Base-by-base conservation (phyloP, 64 coral and sea anemone genomes). In the Pocillopora damicornis region DNA sequence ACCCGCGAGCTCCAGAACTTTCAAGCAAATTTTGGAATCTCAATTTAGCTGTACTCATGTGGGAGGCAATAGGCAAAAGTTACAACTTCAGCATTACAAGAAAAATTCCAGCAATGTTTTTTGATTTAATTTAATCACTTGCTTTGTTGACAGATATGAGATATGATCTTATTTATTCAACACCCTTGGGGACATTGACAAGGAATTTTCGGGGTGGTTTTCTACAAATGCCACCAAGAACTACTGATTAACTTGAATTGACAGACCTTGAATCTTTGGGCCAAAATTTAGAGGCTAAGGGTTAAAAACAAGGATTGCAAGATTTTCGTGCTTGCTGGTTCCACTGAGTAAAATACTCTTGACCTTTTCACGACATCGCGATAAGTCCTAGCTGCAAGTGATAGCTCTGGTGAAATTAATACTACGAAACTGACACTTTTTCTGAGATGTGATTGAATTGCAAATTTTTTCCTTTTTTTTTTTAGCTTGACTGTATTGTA, bases 141-240 rank as follows among this genome's bases (percentile, higher is more conserved):
- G 18, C 69, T 2, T 23, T 67, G 81, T 72, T 85, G 81, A 85
- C 22, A 85, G 37, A 85, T 85, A 2, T 11, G 58, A 59, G 81
- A 85, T 85, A 85, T 85, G 56, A 85, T 85, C 81, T 85, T 15
- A 58, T 56, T 85, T 85, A 30, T 15, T 17, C 9, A 71, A 15
- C 23, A 23, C 45, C 37, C 64, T 16, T 45, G 38, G 68, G 23
- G 58, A 26, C 64, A 72, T 12, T 73, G 63, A 11, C 20, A 69
- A 22, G 9, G 15, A 0, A 37, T 72, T 58, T 56, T 13, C 17
- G 60, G 26, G 15, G 34, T 36, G 57, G 37, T 7, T n/a, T 71
- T 30, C 3, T 58, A 58, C 23, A 58, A 65, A 58, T 73, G 18
- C 22, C 51, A 20, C 36, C 38, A 69, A 42, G 15, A 72, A 85